Base-by-base conservation (phyloP, 2,888 invertebrate genomes). In the Drosophila antonietae region DNA sequence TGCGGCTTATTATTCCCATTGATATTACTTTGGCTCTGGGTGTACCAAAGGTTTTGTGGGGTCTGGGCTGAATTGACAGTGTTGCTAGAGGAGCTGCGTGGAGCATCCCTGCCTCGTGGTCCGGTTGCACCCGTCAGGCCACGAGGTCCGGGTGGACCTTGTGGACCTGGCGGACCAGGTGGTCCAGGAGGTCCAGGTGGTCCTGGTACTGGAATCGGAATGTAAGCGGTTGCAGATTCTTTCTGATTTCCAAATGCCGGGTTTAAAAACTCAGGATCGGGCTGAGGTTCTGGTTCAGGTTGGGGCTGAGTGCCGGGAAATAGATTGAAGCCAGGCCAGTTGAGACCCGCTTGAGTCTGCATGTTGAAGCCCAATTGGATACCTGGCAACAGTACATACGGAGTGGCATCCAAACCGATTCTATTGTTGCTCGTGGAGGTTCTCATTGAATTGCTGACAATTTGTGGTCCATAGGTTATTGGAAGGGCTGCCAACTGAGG, bases 311-410 rank as follows among this genome's bases (percentile, higher is more conserved):
- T 58, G 20, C 41, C 20, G 9, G 73, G 68, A 43, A 82, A 14
- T 0, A 75, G 35, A 49, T 84, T 80, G 8, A 80, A 41, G 7
- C 68, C 51, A 1, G 81, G 75, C 81, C 78, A 83, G 12, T 66
- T 81, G 2, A 89, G 12, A 0, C 81, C 88, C 3, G 84, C 39
- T 55, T 91, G 90, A 4, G 82, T 83, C 56, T 91, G 90, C 12
- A 90, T 49, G 73, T 91, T 91, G 47, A 91, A 87, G 7, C 86
- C 91, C 46, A 91, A 64, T 31, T 90, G 87, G 9, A 90, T 68
- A 0, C 90, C 82, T 4, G 84, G 86, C 44, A 82, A 70, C 31
- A 86, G 73, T 12, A 84, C 85, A 51, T 76, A 78, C 5, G 80
- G 69, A 1, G 78, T 10, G 55, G 56, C 53, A 10, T 66, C 68